Base-by-base conservation (phyloP, 1,140 invertebrate species). In the Nephotettix cincticeps region DNA sequence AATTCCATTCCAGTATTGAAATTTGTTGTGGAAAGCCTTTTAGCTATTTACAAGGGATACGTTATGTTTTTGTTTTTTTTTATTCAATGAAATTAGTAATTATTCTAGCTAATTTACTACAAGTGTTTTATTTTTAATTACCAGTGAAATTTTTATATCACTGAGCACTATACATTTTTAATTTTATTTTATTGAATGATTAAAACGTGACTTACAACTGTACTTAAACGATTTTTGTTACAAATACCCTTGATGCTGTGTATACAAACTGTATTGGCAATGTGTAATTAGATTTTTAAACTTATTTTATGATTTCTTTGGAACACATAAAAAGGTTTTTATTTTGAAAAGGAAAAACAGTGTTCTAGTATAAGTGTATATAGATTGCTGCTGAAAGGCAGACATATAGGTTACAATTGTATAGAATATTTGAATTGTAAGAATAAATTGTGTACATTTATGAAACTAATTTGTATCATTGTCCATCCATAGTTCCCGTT, bases 401-500 rank as follows among this genome's bases (percentile, higher is more conserved):
- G 56, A 61, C 11, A 29, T 61, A 4, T 61, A 61, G 56, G 56
- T 27, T 61, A 61, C 6, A 21, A 61, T n/a, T 61, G 56, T 61
- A 61, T 61, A 61, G 32, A 61, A 61, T 61, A 61, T 14, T 36
- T 61, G 56, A 61, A 29, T 21, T 61, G 56, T 61, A 61, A 61
- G 56, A 61, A 61, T 61, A 61, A 61, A 61, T 61, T 61, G 56
- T 61, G 56, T 61, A 61, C 56, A 61, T 61, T 61, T 61, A 61
- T 61, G 23, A 61, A 61, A 36, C 32, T 36, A 36, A 14, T 36
- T 36, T n/a, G n/a, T n/a, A n/a, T n/a, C n/a, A n/a, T n/a, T n/a
- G n/a, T n/a, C n/a, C n/a, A n/a, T n/a, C n/a, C n/a, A n/a, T n/a
- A n/a, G n/a, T n/a, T n/a, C n/a, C n/a, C n/a, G n/a, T n/a, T n/a